Base-by-base conservation (phyloP, 2,113 vertebrate species). In the Hemicordylus capensis region DNA sequence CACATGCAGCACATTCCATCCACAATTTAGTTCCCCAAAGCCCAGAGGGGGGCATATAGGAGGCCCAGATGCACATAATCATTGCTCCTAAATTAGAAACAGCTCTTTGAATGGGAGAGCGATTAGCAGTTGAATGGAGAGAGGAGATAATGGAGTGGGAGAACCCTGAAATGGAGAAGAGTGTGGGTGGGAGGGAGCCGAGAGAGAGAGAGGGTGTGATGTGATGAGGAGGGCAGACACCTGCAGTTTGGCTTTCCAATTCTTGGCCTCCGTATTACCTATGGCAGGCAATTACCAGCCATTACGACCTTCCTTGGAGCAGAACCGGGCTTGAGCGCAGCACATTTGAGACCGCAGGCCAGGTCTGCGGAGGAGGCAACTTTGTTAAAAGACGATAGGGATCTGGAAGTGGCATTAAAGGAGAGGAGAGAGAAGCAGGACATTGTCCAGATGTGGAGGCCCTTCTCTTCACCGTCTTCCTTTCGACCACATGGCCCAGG, bases 351-450 rank as follows among this genome's bases (percentile, higher is more conserved):
- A 74, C 44, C 81, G 51, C 90, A 69, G 75, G 81, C 82, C 11
- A 19, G 70, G 61, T 61, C 88, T 80, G 81, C 7, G 1, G 0
- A n/a, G 69, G 37, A 89, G 83, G 6, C 88, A 90, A 89, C 26
- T 39, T 77, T 19, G 87, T 85, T 85, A 87, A 83, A 81, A 0
- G 1, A n/a, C 0, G 83, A 91, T 88, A 89, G 80, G 7, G 80
- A 89, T 69, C 81, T 54, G 85, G 85, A 42, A 80, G 64, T 69
- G 37, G 85, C 69, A 64, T 77, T 76, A 81, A 84, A 74, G 34
- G 51, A 59, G 6, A 39, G n/a, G 39, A 61, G 22, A 61, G 54
- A 46, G 7, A 2, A 4, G 0, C 42, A 84, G 72, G 75, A 61
- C n/a, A 14, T 72, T 9, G 24, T 39, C 74, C 81, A 11, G 7